Evolutionary conservation across 2,797 vertebrate species (phyloP).

Genomic region (Gymnothorax javanicus): DNA sequence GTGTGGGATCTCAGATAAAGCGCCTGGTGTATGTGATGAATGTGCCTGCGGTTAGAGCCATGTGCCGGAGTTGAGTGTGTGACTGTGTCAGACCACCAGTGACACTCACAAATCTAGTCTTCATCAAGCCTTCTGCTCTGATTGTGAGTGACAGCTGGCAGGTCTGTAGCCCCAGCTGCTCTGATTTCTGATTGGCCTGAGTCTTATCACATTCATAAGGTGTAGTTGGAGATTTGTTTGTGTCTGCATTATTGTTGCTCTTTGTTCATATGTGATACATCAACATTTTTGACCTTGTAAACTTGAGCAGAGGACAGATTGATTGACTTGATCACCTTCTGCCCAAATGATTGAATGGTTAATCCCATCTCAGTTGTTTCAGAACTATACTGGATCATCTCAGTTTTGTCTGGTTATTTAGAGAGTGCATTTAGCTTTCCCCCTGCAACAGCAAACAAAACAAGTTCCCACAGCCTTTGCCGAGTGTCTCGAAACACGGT

Average conservation of each 20-base stretch:
- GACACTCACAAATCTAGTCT: slow-evolving; percentile 2
- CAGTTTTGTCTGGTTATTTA: slow-evolving; percentile 54
- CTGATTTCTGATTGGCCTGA: not conserved
- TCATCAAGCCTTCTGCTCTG: not conserved
- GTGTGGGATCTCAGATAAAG: slow-evolving; percentile 58
- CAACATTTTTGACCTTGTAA: not conserved
- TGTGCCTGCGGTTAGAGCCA: slow-evolving; percentile 61
- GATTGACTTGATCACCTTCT: not conserved
- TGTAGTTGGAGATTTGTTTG: not conserved
- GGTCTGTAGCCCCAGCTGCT: not conserved
- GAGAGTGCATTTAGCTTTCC: slow-evolving; percentile 53
- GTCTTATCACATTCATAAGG: not conserved
- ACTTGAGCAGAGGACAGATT: not conserved
- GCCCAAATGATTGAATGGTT: not conserved
- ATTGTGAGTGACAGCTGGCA: not conserved
- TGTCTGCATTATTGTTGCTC: not conserved
- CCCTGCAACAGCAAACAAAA: slow-evolving; percentile 55
- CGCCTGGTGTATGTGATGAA: slow-evolving; percentile 62
- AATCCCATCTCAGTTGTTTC: not conserved
- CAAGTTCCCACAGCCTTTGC: slow-evolving; percentile 63
- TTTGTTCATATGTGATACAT: not conserved
- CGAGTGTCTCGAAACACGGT: slow-evolving; percentile 63
- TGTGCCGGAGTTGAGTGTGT: slow-evolving; percentile 30
- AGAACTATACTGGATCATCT: not conserved
- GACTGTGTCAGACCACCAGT: slow-evolving; percentile 12